Conservation (phyloP, 2,113 vertebrate genomes). For the Pipa parva region DNA sequence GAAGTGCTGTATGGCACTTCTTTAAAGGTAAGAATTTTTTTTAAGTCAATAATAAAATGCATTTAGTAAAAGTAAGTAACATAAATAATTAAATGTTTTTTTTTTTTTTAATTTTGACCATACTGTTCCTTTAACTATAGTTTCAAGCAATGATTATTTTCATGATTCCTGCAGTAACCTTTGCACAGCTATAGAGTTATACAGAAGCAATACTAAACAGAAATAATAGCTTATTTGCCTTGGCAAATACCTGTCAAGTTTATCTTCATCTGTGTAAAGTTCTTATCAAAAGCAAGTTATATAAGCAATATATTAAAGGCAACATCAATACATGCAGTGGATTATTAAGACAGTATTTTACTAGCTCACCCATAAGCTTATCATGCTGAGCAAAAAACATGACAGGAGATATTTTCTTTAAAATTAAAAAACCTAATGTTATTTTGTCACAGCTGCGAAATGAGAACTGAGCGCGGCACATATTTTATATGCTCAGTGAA, state of each 20-base stretch:
- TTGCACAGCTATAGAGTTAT: neutral
- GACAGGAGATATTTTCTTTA: slow-evolving; percentile 36
- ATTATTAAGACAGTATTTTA: slow-evolving; percentile 42
- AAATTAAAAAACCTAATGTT: slow-evolving; percentile 34
- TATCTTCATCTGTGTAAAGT: slow-evolving; percentile 33
- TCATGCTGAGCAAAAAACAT: slow-evolving; percentile 34
- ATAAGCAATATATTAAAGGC: slow-evolving; percentile 22
- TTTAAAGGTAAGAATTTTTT: no score
- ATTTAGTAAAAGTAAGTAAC: no score
- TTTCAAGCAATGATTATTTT: no score
- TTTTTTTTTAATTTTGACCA: no score
- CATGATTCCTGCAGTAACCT: no score
- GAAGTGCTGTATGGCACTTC: no score
- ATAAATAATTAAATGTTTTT: no score
- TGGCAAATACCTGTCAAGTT: slow-evolving; percentile 20
- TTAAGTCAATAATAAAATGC: no score
- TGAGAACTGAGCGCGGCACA: slow-evolving; percentile 3
- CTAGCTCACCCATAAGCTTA: slow-evolving; percentile 31
- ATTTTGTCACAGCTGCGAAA: slow-evolving; percentile 5
- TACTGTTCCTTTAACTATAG: no score
- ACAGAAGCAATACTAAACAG: slow-evolving; percentile 24
- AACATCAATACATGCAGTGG: slow-evolving; percentile 20
- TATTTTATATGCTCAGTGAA: slow-evolving; percentile 1
- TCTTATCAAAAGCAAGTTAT: slow-evolving; percentile 31
- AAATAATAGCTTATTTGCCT: slow-evolving; percentile 9